These are phyloP conservation scores for Megalurothrips usitatus DNA, from an alignment of 2,888 invertebrate species.

Conservation along the genomic window DNA sequence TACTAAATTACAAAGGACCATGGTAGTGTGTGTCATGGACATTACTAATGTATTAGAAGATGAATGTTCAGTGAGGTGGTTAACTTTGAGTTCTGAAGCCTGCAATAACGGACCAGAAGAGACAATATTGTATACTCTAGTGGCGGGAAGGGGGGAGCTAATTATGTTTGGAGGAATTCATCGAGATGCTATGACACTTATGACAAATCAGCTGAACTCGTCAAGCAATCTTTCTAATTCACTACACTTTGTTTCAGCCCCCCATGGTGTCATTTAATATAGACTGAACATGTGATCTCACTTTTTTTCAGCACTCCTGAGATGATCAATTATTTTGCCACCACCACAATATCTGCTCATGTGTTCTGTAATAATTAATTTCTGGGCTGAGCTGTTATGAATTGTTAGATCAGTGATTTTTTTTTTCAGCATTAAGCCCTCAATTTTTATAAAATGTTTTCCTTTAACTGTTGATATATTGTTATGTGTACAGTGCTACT, in stretches of 20 bases:
- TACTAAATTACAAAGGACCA: conserved; percentile 57
- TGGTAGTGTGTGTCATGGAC: conserved; percentile 82
- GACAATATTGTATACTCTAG: conserved; percentile 82
- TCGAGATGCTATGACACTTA: conserved; percentile 53
- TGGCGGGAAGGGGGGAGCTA: conserved; percentile 84
- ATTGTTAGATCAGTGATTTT: too few relatives aligned
- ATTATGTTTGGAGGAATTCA: conserved; percentile 96
- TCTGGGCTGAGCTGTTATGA: too few relatives aligned
- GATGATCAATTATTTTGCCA: too few relatives aligned
- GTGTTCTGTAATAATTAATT: too few relatives aligned
- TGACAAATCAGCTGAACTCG: conserved; percentile 45
- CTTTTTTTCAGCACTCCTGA: too few relatives aligned
- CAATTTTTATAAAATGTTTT: too few relatives aligned
- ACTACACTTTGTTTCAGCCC: conserved; percentile 69
- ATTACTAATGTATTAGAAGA: conserved; percentile 65
- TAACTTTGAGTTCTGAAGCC: conserved; percentile 63
- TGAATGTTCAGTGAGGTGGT: conserved; percentile 63
- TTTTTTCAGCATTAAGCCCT: too few relatives aligned
- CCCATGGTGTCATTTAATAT: conserved; percentile 41
- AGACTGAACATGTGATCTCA: not conserved
- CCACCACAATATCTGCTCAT: too few relatives aligned
- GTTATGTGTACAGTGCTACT: too few relatives aligned
- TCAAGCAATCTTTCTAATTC: conserved; percentile 68
- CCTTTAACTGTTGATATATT: too few relatives aligned
- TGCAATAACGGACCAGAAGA: conserved; percentile 72